A percentile compares a stretch with the other conserved stretches of the same genome.
Conservation (phyloP, 2,888 invertebrate species). For the Drosophila imparisetae region DNA sequence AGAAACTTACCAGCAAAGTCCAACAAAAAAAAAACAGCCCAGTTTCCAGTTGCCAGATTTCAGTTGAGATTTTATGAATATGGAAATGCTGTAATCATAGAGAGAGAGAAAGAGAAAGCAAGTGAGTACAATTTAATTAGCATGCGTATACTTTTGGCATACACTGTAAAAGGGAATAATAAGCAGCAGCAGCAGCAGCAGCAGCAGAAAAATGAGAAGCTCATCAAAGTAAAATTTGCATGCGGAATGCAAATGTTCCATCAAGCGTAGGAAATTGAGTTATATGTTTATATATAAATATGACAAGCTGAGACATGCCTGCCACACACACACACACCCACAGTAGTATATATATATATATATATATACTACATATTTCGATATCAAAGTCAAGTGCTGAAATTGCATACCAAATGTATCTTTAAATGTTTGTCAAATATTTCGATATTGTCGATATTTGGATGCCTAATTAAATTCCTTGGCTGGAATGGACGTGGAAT, state of each 20-base stretch:
- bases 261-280: slow-evolving; percentile 39
- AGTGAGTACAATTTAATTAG: slow-evolving; percentile 60
- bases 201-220: slow-evolving; percentile 23
- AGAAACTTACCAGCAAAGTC: slow-evolving; percentile 46
- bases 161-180: slow-evolving; percentile 36
- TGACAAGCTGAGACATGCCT: slow-evolving; percentile 22
- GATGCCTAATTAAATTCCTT: slow-evolving; percentile 23
- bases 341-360: not conserved
- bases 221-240: slow-evolving; percentile 43
- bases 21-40: slow-evolving; percentile 9
- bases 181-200: slow-evolving; percentile 15
- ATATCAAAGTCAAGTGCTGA: slow-evolving; percentile 12
- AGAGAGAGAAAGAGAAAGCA: slow-evolving; percentile 2
- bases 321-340: not conserved
- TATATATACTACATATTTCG: not conserved
- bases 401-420: slow-evolving; percentile 31
- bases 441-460: slow-evolving; percentile 28
- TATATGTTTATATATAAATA: slow-evolving; percentile 15
- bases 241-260: slow-evolving; percentile 38
- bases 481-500: slow-evolving; percentile 1
- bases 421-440: slow-evolving; percentile 23
- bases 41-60: slow-evolving; percentile 26
- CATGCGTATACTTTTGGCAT: slow-evolving; percentile 47
- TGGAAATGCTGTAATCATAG: slow-evolving; percentile 51
- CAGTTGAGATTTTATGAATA: slow-evolving; percentile 42